Evolutionary conservation across 2,888 invertebrate species (phyloP), one percentile per base, ranked within the genome.

Genomic region (Scaptomyza cyrtandrae): DNA sequence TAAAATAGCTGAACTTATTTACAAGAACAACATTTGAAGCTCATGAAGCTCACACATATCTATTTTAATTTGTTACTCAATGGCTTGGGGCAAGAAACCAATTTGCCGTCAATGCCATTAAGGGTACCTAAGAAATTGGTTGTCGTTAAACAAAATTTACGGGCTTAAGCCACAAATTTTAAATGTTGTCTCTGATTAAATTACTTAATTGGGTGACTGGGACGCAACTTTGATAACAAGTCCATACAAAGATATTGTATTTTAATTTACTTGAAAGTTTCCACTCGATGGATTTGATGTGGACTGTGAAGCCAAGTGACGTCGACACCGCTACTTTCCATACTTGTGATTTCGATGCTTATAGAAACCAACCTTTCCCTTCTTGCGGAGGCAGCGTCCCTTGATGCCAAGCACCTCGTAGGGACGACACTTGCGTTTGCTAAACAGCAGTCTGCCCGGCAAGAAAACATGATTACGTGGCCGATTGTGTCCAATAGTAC

Each of bases 21-120:
- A 50, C 52, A 67, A 60, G 53, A 54, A 54, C 56, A 65, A 71
- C 61, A 49, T 33, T 59, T 29, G 29, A 48, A 49, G 58, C 43
- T 46, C 16, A 16, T 55, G 24, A 3, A 68, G 39, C 14, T 33
- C 19, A 39, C 67, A 56, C 72, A 63, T 74, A 71, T 73, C 78
- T 59, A 66, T 80, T 78, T 70, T 81, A 84, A 86, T 88, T 83
- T 83, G 77, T 76, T 71, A 63, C 62, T 68, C 70, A 74, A 72
- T 71, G 69, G 65, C 84, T 74, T 55, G 13, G 39, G 62, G 62
- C 59, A 48, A 60, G 72, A 67, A 77, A 66, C 72, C 79, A 86
- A 84, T 84, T 82, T 79, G 71, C 57, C 60, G 45, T 57, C 64
- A 66, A 62, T 71, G 72, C 58, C 59, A 59, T 68, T 57, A 65